Evolutionary conservation across 2,113 vertebrate species (phyloP).

Genomic region (Sebastes fasciatus): DNA sequence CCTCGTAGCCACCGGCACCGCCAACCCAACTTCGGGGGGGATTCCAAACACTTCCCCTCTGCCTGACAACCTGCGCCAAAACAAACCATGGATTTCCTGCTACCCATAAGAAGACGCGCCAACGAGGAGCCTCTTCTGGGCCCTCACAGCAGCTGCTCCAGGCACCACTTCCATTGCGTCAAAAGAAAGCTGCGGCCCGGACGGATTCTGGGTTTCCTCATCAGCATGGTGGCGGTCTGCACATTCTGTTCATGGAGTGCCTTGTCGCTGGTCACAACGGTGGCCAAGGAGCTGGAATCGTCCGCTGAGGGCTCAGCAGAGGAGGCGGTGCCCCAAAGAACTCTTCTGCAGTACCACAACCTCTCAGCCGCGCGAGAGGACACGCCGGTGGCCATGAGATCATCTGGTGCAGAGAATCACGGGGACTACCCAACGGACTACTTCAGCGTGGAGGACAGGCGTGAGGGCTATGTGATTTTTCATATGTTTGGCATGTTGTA

Average conservation of each 20-base stretch:
- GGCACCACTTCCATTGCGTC: slow-evolving; percentile 78
- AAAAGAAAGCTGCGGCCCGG: slow-evolving; percentile 92
- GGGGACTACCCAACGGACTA: slow-evolving; percentile 94
- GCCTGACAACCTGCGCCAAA: slow-evolving; percentile 53
- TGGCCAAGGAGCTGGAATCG: slow-evolving; percentile 59
- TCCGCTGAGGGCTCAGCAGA: slow-evolving; percentile 48
- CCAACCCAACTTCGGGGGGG: slow-evolving; percentile 30
- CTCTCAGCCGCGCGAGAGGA: slow-evolving; percentile 68
- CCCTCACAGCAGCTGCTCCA: slow-evolving; percentile 48
- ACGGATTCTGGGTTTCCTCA: slow-evolving; percentile 88
- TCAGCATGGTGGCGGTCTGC: slow-evolving; percentile 89
- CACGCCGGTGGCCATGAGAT: slow-evolving; percentile 76
- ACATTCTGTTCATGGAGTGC: slow-evolving; percentile 91
- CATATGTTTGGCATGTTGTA: slow-evolving; percentile 98
- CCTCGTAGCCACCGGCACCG: slow-evolving; percentile 46
- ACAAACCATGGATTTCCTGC: slow-evolving; percentile 76
- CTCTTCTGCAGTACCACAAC: slow-evolving; percentile 88
- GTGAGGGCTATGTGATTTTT: slow-evolving; percentile 89
- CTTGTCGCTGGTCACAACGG: slow-evolving; percentile 87
- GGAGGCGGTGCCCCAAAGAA: slow-evolving; percentile 85
- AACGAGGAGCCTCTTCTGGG: slow-evolving; percentile 58
- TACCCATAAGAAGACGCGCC: slow-evolving; percentile 55
- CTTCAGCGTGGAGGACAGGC: slow-evolving; percentile 91
- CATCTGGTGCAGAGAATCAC: slow-evolving; percentile 75
- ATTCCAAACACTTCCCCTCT: slow-evolving; percentile 45